Evolutionary conservation across 2,797 vertebrate genomes (phyloP), one percentile per base, ranked within the genome.

Genomic region (Lutjanus campechanus): DNA sequence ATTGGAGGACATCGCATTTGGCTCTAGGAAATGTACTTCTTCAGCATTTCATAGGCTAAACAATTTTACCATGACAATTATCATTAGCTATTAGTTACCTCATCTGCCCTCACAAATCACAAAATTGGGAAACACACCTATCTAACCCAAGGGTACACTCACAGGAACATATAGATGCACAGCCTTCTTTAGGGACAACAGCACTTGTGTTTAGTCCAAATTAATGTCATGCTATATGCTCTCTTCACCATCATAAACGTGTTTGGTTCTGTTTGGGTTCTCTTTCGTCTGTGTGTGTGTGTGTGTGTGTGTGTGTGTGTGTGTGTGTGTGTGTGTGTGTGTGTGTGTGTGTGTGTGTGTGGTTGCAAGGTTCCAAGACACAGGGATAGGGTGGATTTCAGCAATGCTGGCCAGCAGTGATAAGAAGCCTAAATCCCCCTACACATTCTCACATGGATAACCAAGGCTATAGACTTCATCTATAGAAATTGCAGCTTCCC

Each of bases 381-480:
- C 13, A 2, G 19, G 56, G 36, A 84, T 19, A 41, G 11, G 54
- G 55, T 76, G 83, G 70, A 80, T 79, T 81, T 80, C 36, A 75
- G 54, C 41, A 58, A 50, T 44, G 62, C 81, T 90, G 83, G 74
- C 58, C 81, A 51, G 61, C 67, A 51, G 53, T 56, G 85, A 88
- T 88, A 85, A 83, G 77, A 76, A 46, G n/a, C 50, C 64, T 65
- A 82, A 86, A 78, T 64, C 74, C 65, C 29, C 50, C 44, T 10
- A 68, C 49, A 76, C 65, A 77, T 85, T 70, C 59, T 78, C 81
- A 74, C 61, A 83, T 68, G 74, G 72, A 83, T 81, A 77, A 84
- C 40, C 47, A 61, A n/a, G 29, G 29, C 55, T 40, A 53, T 46
- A 61, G 55, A 65, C 70, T 80, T 46, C 62, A 71, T 68, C 69